phyloP scores from a whole-genome alignment of 2,797 vertebrate genomes.

The Neostethus bicornis region DNA sequence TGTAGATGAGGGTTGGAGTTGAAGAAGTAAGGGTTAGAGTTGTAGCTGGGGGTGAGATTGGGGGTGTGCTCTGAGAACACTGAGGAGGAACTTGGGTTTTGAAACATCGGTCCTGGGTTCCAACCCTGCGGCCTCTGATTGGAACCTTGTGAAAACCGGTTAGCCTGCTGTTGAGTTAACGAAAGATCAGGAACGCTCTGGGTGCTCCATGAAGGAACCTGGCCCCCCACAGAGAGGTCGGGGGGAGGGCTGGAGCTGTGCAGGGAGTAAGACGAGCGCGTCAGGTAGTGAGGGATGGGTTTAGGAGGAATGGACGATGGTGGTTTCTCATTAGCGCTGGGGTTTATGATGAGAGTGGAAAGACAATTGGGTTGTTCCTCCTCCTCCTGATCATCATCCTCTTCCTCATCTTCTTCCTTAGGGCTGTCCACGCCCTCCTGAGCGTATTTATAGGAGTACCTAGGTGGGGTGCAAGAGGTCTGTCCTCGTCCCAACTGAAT shows the following conservation, averaged over 20 bases:
- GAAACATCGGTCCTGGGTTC: conserved; percentile 19
- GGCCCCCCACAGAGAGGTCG: conserved; percentile 78
- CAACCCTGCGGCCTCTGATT: conserved; percentile 34
- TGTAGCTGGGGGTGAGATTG: conserved; percentile 23
- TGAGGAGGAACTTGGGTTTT: conserved; percentile 6
- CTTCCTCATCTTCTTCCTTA: conserved; percentile 41
- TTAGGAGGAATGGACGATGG: conserved; percentile 49
- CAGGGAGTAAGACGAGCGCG: conserved; percentile 83
- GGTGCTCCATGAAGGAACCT: conserved; percentile 81
- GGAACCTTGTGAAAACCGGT: conserved; percentile 16
- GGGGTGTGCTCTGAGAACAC: conserved; percentile 30
- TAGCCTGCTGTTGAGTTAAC: conserved; percentile 26
- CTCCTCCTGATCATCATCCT: conserved; percentile 54
- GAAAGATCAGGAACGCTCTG: conserved; percentile 88
- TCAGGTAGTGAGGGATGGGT: conserved; percentile 66
- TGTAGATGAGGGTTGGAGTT: not conserved
- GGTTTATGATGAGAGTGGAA: conserved; percentile 81
- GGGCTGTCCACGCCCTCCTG: conserved; percentile 36
- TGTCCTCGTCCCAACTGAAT: conserved; percentile 87
- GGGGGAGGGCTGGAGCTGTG: conserved; percentile 78
- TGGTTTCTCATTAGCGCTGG: conserved; percentile 30
- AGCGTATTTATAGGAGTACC: conserved; percentile 86
- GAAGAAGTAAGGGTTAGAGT: conserved; percentile 21
- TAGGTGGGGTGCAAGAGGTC: conserved; percentile 81
- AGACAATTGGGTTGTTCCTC: conserved; percentile 63